Conservation (phyloP, 2,888 invertebrate species). For the Abscondita cerata region DNA sequence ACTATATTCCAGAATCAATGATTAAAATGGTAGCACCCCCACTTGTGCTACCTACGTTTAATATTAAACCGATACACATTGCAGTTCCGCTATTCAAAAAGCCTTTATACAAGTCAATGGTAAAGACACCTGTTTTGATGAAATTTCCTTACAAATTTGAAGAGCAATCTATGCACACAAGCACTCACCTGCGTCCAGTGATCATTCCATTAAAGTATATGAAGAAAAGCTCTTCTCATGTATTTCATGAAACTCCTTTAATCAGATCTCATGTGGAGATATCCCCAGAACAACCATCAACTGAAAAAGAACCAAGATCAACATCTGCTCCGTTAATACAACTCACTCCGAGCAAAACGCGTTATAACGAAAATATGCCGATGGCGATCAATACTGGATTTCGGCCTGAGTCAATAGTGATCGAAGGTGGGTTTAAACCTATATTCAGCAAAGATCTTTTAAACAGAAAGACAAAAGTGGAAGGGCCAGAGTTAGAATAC, state of each 20-base stretch:
- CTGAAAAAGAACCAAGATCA: constrained; percentile 49
- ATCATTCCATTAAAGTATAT: constrained; percentile 7
- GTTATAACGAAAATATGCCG: constrained; percentile 17
- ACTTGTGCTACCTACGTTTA: neutral
- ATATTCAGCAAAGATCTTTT: constrained; percentile 69
- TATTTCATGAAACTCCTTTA: constrained; percentile 9
- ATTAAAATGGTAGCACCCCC: constrained; percentile 1
- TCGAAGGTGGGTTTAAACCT: constrained; percentile 85
- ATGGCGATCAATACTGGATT: constrained; percentile 77
- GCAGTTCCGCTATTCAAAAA: constrained; percentile 12
- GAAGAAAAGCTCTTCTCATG: neutral
- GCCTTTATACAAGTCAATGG: constrained; percentile 37
- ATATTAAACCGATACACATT: neutral
- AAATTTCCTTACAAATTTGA: constrained; percentile 22
- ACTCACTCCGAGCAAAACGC: constrained; percentile 24
- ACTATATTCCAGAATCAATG: constrained; percentile 2
- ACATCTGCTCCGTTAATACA: constrained; percentile 38
- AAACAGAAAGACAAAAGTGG: constrained; percentile 59
- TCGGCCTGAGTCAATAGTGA: constrained; percentile 79
- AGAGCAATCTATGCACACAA: constrained; percentile 23
- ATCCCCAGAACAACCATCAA: constrained; percentile 52
- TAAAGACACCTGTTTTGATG: constrained; percentile 22
- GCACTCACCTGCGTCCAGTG: neutral
- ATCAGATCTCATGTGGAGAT: constrained; percentile 48
- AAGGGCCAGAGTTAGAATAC: constrained; percentile 54